These are phyloP conservation scores for Ctenosaura bakeri DNA, from an alignment of 2,797 vertebrate genomes.

Conservation along the genomic window DNA sequence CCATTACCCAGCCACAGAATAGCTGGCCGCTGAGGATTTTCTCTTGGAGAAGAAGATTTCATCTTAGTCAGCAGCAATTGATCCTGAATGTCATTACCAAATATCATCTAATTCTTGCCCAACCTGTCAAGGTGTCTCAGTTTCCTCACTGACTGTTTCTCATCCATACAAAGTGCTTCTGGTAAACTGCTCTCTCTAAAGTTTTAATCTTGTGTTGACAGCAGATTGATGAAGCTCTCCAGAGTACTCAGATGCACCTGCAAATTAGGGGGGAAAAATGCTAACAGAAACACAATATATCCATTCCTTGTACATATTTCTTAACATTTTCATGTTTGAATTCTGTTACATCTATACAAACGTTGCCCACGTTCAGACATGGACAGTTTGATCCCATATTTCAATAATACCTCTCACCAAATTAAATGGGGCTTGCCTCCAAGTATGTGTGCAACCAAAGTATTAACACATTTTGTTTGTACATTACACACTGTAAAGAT, in stretches of 20 bases:
- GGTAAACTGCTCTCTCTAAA: conserved; percentile 12
- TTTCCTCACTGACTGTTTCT: neutral
- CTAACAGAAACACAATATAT: neutral
- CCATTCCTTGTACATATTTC: neutral
- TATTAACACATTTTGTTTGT: conserved; percentile 6
- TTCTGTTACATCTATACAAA: neutral
- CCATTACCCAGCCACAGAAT: neutral
- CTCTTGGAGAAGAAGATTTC: neutral
- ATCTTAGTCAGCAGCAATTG: conserved; percentile 16
- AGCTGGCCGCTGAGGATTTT: neutral
- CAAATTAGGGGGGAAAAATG: neutral
- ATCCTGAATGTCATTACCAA: conserved; percentile 6
- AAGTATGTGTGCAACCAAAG: neutral
- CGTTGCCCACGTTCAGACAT: neutral
- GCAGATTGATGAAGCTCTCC: conserved; percentile 12
- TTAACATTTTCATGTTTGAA: neutral
- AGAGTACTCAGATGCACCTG: neutral
- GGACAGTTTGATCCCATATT: neutral
- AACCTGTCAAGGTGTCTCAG: conserved; percentile 9
- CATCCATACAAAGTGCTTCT: conserved; percentile 6
- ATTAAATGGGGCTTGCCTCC: neutral
- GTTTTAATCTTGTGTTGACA: conserved; percentile 20
- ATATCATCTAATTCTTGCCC: neutral
- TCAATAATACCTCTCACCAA: neutral
- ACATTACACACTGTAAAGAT: neutral